Evolutionary conservation across 2,797 vertebrate genomes (phyloP), one percentile per base, ranked within the genome.

Genomic region (Pagetopsis macropterus): DNA sequence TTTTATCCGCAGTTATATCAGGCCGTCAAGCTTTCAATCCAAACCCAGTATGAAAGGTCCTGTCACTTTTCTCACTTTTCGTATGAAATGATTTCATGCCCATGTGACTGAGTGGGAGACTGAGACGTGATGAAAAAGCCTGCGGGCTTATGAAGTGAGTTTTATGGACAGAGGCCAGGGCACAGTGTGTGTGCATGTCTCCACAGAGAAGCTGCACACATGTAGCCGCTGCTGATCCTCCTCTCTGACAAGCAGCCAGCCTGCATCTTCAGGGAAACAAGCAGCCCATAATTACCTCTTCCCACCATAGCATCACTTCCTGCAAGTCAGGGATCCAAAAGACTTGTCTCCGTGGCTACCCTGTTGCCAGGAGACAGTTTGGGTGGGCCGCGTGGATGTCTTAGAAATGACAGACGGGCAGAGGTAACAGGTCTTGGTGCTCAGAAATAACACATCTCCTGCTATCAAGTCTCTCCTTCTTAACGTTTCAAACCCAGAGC

Each of bases 331-430:
- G 50, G 43, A 79, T 84, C 82, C 84, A 70, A 80, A 84, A 75
- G 79, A 81, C 70, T 71, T 67, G 89, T 93, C 85, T 90, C 91
- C 83, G 83, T 92, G 89, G 89, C 88, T 87, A 92, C 91, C 41
- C 81, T 90, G 92, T 94, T 92, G 91, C 93, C 88, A 81, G 90
- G 92, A 91, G 81, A 94, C 92, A 45, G 81, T 51, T 76, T 1
- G 64, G 74, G 76, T 60, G 75, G 80, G 81, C 64, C 15, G 70
- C 70, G 66, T 62, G 84, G 84, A 87, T 83, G 84, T 78, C 76
- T 84, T 40, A 73, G 74, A 76, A 43, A 67, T 77, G 83, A 84
- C 84, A 77, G 75, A 78, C 12, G 64, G 83, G 70, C 72, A 84
- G 79, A 84, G 65, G 87, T 86, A 82, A 70, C 70, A 48, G 76